Evolutionary conservation across 2,888 invertebrate genomes (phyloP).

Genomic region (Morpho deidamia): DNA sequence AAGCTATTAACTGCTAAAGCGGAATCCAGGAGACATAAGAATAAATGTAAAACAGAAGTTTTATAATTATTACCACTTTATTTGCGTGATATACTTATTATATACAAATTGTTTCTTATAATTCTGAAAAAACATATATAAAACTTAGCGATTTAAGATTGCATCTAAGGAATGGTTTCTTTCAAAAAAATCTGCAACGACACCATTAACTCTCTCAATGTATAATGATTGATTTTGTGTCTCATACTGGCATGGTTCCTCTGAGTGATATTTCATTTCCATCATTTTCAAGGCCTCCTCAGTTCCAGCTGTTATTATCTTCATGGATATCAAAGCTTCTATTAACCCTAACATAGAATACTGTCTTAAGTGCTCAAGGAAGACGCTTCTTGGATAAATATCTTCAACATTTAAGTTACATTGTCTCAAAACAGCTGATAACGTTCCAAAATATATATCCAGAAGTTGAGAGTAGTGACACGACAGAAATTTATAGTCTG

Average conservation of each 20-base stretch:
- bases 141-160: conserved; percentile 26
- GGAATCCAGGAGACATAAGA: too few species aligned
- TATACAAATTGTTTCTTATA: too few species aligned
- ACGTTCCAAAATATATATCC: conserved; percentile 50
- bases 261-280: conserved; percentile 46
- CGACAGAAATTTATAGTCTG: conserved; percentile 42
- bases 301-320: conserved; percentile 55
- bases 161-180: conserved; percentile 44
- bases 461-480: conserved; percentile 44
- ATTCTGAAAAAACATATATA: too few species aligned
- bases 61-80: too few species aligned
- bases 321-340: conserved; percentile 60
- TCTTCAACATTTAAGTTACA: conserved; percentile 45
- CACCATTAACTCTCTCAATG: conserved; percentile 51
- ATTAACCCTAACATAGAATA: conserved; percentile 56
- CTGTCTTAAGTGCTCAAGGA: conserved; percentile 43
- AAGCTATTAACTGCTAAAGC: too few species aligned
- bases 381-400: conserved; percentile 45
- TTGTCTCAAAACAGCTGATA: conserved; percentile 49
- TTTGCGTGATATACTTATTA: too few species aligned
- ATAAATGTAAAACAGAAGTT: too few species aligned
- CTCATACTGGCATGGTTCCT: conserved; percentile 35
- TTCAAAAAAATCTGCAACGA: conserved; percentile 51
- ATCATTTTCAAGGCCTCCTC: conserved; percentile 55
- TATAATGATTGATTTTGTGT: conserved; percentile 37